Evolutionary conservation across 2,888 invertebrate genomes (phyloP).

Genomic region (Galerucella calmariensis): DNA sequence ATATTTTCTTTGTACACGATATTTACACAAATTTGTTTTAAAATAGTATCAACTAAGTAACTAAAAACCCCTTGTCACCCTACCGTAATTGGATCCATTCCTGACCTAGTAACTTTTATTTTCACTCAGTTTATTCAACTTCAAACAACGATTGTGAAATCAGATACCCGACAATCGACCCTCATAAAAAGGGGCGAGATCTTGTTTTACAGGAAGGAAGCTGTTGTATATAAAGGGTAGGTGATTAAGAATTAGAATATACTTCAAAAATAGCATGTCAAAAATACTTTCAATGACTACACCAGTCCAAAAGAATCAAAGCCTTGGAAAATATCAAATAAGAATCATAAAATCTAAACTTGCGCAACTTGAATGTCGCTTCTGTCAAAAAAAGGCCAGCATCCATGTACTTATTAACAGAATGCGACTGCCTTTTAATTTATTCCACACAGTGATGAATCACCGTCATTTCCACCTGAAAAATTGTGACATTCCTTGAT

Average conservation of each 20-base stretch:
- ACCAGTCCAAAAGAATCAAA: too few relatives aligned
- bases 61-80: neutral
- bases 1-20: neutral
- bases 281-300: neutral
- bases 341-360: too few relatives aligned
- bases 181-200: neutral
- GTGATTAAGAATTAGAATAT: neutral
- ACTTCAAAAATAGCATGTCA: neutral
- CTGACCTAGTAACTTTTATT: conserved; percentile 21
- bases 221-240: neutral
- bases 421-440: too few relatives aligned
- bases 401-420: too few relatives aligned
- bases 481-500: too few relatives aligned
- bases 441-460: too few relatives aligned
- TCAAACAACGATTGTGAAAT: conserved; percentile 1
- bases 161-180: neutral
- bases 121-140: conserved; percentile 10
- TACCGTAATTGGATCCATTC: conserved; percentile 6
- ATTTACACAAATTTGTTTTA: conserved; percentile 6
- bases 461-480: too few relatives aligned
- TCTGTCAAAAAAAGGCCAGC: too few relatives aligned
- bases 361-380: too few relatives aligned
- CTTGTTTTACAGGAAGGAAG: conserved; percentile 16
- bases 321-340: too few relatives aligned
- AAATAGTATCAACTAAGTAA: neutral